phyloP scores from a whole-genome alignment of 2,113 vertebrate genomes.

The Platysternon megacephalum region DNA sequence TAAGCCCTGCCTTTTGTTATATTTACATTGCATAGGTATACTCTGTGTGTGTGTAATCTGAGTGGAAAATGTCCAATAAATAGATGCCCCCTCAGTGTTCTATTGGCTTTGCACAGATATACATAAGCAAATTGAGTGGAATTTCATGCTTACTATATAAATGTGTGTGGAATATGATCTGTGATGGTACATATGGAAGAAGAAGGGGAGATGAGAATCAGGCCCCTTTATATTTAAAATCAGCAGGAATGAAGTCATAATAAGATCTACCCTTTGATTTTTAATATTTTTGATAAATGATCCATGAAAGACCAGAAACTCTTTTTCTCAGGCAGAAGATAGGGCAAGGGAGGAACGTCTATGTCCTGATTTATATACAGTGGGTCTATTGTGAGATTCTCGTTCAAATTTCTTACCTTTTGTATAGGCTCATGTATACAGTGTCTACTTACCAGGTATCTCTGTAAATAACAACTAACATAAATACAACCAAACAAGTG shows the following conservation, averaged over 20 bases:
- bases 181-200: conserved; percentile 22
- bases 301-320: not conserved
- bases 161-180: conserved; percentile 54
- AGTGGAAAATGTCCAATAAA: not conserved
- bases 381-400: not conserved
- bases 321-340: not conserved
- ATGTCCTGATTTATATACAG: not conserved
- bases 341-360: not conserved
- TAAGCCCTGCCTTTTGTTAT: not conserved
- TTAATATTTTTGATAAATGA: not conserved
- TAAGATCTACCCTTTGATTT: conserved; percentile 34
- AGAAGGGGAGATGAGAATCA: not conserved
- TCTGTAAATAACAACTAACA: not conserved
- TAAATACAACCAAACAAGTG: not conserved
- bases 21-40: not conserved
- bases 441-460: not conserved
- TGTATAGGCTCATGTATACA: not conserved
- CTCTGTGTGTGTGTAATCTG: not conserved
- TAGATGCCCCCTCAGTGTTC: not conserved
- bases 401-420: not conserved
- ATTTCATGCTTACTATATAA: not conserved
- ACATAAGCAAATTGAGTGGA: not conserved
- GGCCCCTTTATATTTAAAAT: not conserved
- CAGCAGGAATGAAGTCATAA: conserved; percentile 37
- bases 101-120: not conserved